Conservation (phyloP, 2,888 invertebrate species). For the Amiota minor region DNA sequence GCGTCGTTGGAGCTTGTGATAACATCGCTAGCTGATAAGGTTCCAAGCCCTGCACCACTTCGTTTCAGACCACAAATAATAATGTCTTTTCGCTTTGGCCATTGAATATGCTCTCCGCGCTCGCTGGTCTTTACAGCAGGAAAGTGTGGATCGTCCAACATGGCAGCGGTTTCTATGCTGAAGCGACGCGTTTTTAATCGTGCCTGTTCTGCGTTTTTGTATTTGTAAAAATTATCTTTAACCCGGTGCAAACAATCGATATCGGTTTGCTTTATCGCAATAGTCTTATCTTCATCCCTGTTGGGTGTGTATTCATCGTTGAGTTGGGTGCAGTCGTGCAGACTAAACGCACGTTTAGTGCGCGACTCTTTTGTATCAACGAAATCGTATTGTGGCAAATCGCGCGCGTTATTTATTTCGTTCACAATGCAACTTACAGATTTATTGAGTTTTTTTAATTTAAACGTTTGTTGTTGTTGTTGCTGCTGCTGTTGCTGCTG, state of each 20-base stretch:
- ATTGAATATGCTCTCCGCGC: conserved; percentile 65
- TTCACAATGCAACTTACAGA: conserved; percentile 67
- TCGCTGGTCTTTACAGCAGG: conserved; percentile 50
- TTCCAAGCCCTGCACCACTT: conserved; percentile 19
- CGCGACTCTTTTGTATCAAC: conserved; percentile 36
- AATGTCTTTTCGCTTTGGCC: conserved; percentile 63
- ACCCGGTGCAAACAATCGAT: conserved; percentile 52
- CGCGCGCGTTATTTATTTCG: conserved; percentile 54
- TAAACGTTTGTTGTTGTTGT: conserved; percentile 45
- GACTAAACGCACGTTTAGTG: conserved; percentile 64
- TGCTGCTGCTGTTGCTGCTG: conserved; percentile 29
- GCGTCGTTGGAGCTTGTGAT: conserved; percentile 13
- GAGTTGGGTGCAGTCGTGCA: conserved; percentile 63
- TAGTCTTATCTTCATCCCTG: conserved; percentile 25
- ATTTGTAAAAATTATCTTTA: conserved; percentile 73
- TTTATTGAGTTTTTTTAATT: conserved; percentile 61
- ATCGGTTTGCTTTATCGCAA: conserved; percentile 7
- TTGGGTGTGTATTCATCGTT: conserved; percentile 24
- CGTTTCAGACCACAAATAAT: conserved; percentile 19
- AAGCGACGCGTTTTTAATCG: conserved; percentile 49
- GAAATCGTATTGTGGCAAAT: conserved; percentile 31
- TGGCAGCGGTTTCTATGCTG: conserved; percentile 42
- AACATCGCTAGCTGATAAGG: conserved; percentile 29
- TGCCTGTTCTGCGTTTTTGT: conserved; percentile 71
- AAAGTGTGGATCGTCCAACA: conserved; percentile 46